Percentiles rank a stretch among this genome's conserved stretches.
These are phyloP conservation scores for Marasmarcha lunaedactyla DNA, from an alignment of 2,888 invertebrate genomes.

Conservation along the genomic window DNA sequence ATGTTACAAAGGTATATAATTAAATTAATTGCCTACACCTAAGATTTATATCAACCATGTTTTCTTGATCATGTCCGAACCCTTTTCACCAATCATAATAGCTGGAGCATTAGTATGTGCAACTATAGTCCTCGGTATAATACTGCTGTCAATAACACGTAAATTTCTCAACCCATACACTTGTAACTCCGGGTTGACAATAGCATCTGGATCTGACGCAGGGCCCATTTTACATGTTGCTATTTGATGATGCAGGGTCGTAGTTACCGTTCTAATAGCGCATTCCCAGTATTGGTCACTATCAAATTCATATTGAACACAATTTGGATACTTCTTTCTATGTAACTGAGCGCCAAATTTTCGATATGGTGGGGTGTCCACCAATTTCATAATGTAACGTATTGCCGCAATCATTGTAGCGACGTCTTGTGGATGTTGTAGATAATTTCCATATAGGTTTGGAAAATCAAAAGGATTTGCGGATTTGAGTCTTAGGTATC, in stretches of 20 bases:
- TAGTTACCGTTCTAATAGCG: constrained; percentile 66
- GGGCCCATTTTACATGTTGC: constrained; percentile 80
- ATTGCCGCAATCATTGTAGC: constrained; percentile 71
- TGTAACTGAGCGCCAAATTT: constrained; percentile 71
- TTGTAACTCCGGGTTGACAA: constrained; percentile 73
- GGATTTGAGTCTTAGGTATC: constrained; percentile 73
- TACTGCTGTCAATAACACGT: constrained; percentile 76
- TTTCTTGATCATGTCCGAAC: constrained; percentile 71
- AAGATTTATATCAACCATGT: constrained; percentile 42
- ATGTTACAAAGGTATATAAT: too few relatives aligned
- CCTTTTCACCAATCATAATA: constrained; percentile 81
- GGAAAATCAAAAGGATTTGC: constrained; percentile 75
- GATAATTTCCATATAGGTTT: constrained; percentile 78
- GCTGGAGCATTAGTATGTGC: constrained; percentile 77
- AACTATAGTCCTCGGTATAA: constrained; percentile 75
- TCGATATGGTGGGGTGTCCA: constrained; percentile 69
- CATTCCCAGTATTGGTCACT: constrained; percentile 78
- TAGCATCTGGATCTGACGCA: constrained; percentile 61
- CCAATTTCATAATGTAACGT: constrained; percentile 62
- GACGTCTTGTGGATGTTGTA: constrained; percentile 72
- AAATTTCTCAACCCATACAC: constrained; percentile 72
- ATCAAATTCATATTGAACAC: constrained; percentile 58
- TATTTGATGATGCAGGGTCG: constrained; percentile 77
- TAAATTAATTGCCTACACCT: too few relatives aligned
- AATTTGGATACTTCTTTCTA: constrained; percentile 64